Evolutionary conservation across 2,888 invertebrate genomes (phyloP), one percentile per base, ranked within the genome.

Genomic region (Drosophila quinaria): DNA sequence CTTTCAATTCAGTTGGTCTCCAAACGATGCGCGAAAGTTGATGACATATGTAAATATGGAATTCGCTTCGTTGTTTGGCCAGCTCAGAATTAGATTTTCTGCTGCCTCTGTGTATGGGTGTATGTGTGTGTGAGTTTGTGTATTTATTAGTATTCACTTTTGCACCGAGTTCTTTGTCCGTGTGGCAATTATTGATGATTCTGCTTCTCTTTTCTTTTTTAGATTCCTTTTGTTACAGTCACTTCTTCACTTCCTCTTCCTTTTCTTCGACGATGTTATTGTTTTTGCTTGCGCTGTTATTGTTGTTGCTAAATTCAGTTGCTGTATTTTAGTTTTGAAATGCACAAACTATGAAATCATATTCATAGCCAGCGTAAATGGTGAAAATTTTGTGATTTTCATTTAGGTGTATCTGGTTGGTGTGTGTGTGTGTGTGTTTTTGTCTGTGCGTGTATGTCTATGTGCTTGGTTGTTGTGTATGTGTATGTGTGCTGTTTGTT

Each of bases 321-420:
- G 33, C 25, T 25, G 15, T 37, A 42, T 31, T 39, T 65, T 33
- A 13, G 31, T 54, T 61, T 54, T 49, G 15, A 6, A 22, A 47
- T 22, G 13, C 49, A 64, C 35, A 51, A 56, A 41, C 49, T 52
- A 72, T 58, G 54, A 71, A 54, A 56, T 55, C 47, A 78, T 46
- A 29, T 59, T 25, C 74, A 62, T 70, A 47, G 65, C 51, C 51
- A 60, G 54, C 60, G 47, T 58, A 58, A 79, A 56, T 63, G 52
- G 74, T 78, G 79, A 76, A 76, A 76, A 76, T 76, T 76, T 74
- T 74, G 50, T 78, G 88, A 87, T 87, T 87, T 82, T 82, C 88
- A 79, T 82, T 79, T 76, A 69, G 33, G 22, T 68, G 60, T 73
- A 35, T 46, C 31, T 69, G 25, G 25, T 25, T 25, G 25, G 25